phyloP scores from a whole-genome alignment of 2,888 invertebrate species.

The Apoda limacodes region DNA sequence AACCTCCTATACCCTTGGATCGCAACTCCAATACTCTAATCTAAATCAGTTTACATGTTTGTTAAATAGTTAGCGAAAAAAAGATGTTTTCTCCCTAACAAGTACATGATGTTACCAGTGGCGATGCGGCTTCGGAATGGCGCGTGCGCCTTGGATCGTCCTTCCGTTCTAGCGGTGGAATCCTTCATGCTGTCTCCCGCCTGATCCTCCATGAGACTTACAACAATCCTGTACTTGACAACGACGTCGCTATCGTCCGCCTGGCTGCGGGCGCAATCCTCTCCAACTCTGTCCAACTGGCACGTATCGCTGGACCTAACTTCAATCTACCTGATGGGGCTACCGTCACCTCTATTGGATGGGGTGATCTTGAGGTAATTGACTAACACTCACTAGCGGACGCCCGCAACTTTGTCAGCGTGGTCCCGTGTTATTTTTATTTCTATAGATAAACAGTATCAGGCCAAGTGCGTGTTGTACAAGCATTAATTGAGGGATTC shows the following conservation, averaged over 20 bases:
- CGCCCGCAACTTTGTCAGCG: too few relatives aligned
- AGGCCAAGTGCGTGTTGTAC: too few relatives aligned
- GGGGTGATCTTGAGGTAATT: slow-evolving; percentile 31
- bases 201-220: slow-evolving; percentile 20
- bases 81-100: too few relatives aligned
- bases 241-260: slow-evolving; percentile 25
- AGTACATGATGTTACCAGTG: slow-evolving; percentile 22
- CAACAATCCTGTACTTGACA: slow-evolving; percentile 9
- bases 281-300: slow-evolving; percentile 19
- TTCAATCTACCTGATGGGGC: slow-evolving; percentile 24
- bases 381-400: too few relatives aligned
- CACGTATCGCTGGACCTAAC: slow-evolving; percentile 25
- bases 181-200: slow-evolving; percentile 12
- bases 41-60: too few relatives aligned
- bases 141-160: slow-evolving; percentile 27
- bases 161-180: slow-evolving; percentile 19
- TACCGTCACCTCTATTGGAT: slow-evolving; percentile 27
- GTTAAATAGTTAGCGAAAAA: too few relatives aligned
- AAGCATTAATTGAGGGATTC: too few relatives aligned
- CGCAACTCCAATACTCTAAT: slow-evolving; percentile 25
- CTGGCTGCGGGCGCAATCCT: slow-evolving; percentile 17
- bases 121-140: slow-evolving; percentile 26
- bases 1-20: slow-evolving; percentile 44
- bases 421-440: too few relatives aligned
- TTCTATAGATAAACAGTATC: too few relatives aligned